phyloP scores from a whole-genome alignment of 2,888 invertebrate genomes.

The Acanthosepion pharaonis region DNA sequence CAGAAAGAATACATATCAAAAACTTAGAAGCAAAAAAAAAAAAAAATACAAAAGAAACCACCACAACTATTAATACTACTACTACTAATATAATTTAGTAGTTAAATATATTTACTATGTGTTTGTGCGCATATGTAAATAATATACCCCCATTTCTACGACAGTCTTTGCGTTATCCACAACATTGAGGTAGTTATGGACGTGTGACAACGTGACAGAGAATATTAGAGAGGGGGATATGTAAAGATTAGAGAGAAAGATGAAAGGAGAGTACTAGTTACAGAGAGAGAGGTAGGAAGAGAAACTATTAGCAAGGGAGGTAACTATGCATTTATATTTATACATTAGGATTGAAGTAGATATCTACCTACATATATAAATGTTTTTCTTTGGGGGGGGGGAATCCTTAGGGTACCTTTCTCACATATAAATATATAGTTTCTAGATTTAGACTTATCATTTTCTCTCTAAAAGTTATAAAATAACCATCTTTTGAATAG shows the following conservation, averaged over 20 bases:
- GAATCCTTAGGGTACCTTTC: not conserved
- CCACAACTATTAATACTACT: not conserved
- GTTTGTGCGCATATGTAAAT: slow-evolving; percentile 7
- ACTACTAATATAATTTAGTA: not conserved
- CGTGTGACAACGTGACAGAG: not conserved
- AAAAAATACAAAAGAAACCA: not conserved
- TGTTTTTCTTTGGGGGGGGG: not conserved
- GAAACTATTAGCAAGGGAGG: not conserved
- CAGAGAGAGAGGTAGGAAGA: not conserved
- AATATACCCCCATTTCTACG: not conserved
- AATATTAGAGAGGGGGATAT: not conserved
- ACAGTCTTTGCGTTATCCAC: not conserved
- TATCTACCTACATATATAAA: too few relatives aligned
- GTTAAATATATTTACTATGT: not conserved
- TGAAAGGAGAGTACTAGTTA: not conserved
- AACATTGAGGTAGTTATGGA: not conserved
- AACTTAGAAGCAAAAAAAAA: not conserved
- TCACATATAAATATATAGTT: not conserved
- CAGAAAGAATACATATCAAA: too few relatives aligned
- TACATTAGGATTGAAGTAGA: not conserved
- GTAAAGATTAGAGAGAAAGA: not conserved
- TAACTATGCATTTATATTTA: not conserved
- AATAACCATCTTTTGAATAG: not conserved
- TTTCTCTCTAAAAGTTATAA: not conserved
- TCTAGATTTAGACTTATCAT: not conserved